These are phyloP conservation scores for Candidula unifasciata DNA, from an alignment of 2,888 invertebrate species.

Conservation along the genomic window DNA sequence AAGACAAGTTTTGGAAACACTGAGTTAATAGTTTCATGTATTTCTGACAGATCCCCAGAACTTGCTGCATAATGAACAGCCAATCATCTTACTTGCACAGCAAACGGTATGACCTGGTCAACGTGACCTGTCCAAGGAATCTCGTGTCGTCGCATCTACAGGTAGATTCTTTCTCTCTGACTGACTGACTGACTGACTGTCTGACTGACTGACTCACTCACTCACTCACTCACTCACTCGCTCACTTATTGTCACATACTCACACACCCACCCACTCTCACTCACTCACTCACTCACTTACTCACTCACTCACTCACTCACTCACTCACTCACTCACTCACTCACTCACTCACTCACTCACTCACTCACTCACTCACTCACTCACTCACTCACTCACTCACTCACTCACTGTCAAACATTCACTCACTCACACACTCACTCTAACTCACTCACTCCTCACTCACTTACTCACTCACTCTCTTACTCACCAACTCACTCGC, in stretches of 20 bases:
- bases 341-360: too few species aligned
- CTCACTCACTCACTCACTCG: too few species aligned
- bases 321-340: too few species aligned
- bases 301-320: too few species aligned
- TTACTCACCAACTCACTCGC: too few species aligned
- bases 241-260: too few species aligned
- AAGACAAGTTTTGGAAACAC: too few species aligned
- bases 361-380: background rate
- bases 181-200: background rate
- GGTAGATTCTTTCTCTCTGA: background rate
- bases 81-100: background rate
- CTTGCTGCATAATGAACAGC: conserved; percentile 13
- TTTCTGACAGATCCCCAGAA: background rate
- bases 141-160: background rate
- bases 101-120: background rate
- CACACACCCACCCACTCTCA: too few species aligned
- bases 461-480: too few species aligned
- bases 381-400: background rate
- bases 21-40: too few species aligned
- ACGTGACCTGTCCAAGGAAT: background rate
- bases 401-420: background rate
- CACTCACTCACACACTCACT: background rate
- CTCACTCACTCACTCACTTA: too few species aligned
- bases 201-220: background rate
- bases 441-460: background rate